Evolutionary conservation across 1,140 invertebrate species (phyloP), one percentile per base, ranked within the genome.

Genomic region (Charaxes varanes): DNA sequence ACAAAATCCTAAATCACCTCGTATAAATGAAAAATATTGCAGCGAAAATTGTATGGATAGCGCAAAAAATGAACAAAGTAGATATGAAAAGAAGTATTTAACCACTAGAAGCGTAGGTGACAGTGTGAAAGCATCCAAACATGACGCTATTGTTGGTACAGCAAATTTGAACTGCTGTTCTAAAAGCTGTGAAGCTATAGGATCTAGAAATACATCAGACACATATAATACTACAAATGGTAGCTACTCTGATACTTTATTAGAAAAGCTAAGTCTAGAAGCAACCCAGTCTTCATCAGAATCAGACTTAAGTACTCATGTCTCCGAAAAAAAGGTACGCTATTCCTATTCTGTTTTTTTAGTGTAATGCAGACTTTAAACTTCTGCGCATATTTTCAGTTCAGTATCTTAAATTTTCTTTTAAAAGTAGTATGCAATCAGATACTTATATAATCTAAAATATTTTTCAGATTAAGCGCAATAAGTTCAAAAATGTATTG

Each of bases 101-200:
- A 65, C 59, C 4, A 59, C 54, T 2, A 63, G 63, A 48, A 76
- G 68, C 37, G 65, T 61, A 7, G 69, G 64, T 11, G 64, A 52
- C 3, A 67, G 58, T 49, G 53, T 42, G 6, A 64, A 57, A 44
- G 12, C 34, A 2, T 62, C 55, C 7, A 66, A 58, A 19, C 59
- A 62, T 15, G 74, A 74, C 28, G 64, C 46, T 6, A 66, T 73
- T 38, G 60, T 77, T n/a, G 65, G 63, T 11, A 77, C 70, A 14
- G 41, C 62, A n/a, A 63, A 57, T 18, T 47, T 69, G 17, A 71
- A 62, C 36, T 76, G 58, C 41, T 53, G 62, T 27, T 82, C 77
- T 2, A 82, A 78, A 42, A 82, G 77, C 41, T 82, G 74, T 33
- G 77, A 81, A 46, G 77, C 72, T 0, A 66, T 81, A 11, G 57